Evolutionary conservation across 2,888 invertebrate species (phyloP), one percentile per base, ranked within the genome.

Genomic region (Galeopsomyia nigrocyanea): DNA sequence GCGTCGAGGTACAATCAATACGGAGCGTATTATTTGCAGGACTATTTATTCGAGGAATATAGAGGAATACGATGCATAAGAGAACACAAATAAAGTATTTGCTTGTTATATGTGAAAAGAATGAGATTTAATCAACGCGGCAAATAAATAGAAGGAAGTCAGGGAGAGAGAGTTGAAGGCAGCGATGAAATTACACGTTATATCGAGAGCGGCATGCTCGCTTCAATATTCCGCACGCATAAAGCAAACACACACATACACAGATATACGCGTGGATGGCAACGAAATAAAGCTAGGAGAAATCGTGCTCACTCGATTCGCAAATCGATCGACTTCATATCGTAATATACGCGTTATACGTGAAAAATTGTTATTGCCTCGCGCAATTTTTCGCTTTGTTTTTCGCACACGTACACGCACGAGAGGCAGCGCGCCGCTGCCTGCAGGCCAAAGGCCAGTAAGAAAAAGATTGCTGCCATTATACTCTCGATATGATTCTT

Each of bases 261-360:
- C n/a, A n/a, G n/a, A n/a, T n/a, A n/a, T n/a, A n/a, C 13, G 53
- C 47, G 53, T 22, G 53, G 53, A 53, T 68, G 49, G 56, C 39
- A 55, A 49, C 6, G 31, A 68, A 62, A 68, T 21, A 68, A 56
- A 68, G 31, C 39, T 39, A 13, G 7, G 13, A 46, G 26, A 55
- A 31, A 50, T 39, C 7, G 46, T 19, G 46, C 10, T 6, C n/a
- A 46, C 19, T n/a, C 16, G 22, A 14, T 31, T 31, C 51, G 66
- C 62, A 60, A 58, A 70, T 70, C 70, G 58, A 71, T 71, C 58
- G 63, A 56, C 26, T 68, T 68, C 62, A 62, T 62, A 62, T 68
- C 64, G 50, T 22, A 63, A 47, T 16, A 50, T 63, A 51, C 26
- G 17, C 21, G 56, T 13, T n/a, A 5, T 21, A 58, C 69, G 21